Base-by-base conservation (phyloP, 2,797 vertebrate genomes). In the Tarsius wallacei region DNA sequence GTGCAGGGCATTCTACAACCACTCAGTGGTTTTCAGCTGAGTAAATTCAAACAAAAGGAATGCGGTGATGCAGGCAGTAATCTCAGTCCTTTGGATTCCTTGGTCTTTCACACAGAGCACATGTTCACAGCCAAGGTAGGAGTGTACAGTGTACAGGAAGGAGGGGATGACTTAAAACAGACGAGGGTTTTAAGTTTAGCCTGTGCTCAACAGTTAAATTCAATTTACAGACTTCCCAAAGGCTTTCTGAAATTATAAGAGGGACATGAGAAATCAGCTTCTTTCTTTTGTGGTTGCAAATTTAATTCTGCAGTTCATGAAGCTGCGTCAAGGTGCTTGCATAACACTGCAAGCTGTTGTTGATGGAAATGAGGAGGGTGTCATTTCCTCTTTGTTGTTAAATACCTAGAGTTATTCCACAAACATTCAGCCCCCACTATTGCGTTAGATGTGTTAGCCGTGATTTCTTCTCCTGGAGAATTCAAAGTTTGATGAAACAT, bases 151-250 rank as follows among this genome's bases (percentile, higher is more conserved):
- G 0, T 36, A 31, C 16, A 81, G 55, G n/a, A 94, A 47, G 63
- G 83, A 96, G 85, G 64, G 28, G 31, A 82, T 96, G 95, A 84
- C 93, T 95, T 82, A 98, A 98, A 97, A 93, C 93, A 98, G 94
- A 95, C 83, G 94, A 78, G n/a, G 28, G 63, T 88, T 97, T 98
- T 96, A 96, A 88, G 93, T 86, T 87, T 90, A 97, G 10, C n/a
- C 95, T 96, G 90, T 91, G 86, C 96, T 98, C 93, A 83, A 95
- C 96, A 78, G 53, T 97, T 87, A 92, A 87, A 89, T 22, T 98
- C 61, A 97, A 97, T 98, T 97, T 98, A 96, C 33, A 83, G 90
- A 96, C 87, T 97, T 98, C 87, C 93, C 97, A 90, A 97, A 98
- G 95, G 57, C 94, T 97, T 96, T 84, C 70, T 91, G 78, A 90